These are phyloP conservation scores for Denticeps clupeoides DNA, from an alignment of 2,797 vertebrate genomes.

Conservation along the genomic window DNA sequence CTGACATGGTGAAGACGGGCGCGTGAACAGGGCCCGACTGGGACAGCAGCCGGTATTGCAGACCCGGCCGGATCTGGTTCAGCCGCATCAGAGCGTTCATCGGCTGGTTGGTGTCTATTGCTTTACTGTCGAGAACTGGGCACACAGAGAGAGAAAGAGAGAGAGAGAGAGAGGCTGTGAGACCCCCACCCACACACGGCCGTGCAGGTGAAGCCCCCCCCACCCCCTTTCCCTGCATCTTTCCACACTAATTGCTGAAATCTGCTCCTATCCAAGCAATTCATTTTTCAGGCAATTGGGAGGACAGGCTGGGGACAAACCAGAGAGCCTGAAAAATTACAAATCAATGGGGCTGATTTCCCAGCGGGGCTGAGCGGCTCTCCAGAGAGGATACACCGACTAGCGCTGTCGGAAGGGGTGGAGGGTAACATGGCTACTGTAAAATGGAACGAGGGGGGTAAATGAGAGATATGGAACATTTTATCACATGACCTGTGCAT, in stretches of 20 bases:
- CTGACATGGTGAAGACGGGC: conserved; percentile 98
- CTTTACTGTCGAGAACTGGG: conserved; percentile 93
- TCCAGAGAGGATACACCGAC: conserved; percentile 11
- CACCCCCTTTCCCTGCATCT: neutral
- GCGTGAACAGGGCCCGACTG: conserved; percentile 97
- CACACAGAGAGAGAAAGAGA: conserved; percentile 11
- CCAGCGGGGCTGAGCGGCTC: conserved; percentile 22
- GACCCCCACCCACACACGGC: no score
- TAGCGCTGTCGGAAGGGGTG: conserved; percentile 7
- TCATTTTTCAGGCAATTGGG: conserved; percentile 3
- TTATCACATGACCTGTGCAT: no score
- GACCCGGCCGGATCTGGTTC: conserved; percentile 96
- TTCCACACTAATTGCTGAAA: conserved; percentile 8
- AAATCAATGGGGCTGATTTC: conserved; percentile 57
- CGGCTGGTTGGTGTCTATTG: conserved; percentile 89
- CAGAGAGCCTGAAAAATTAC: conserved; percentile 38
- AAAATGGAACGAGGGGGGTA: neutral
- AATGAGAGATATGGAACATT: no score
- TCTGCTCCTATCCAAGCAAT: conserved; percentile 9
- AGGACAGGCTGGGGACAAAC: conserved; percentile 3
- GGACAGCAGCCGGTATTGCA: conserved; percentile 96
- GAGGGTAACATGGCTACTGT: conserved; percentile 17
- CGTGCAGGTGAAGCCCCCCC: no score
- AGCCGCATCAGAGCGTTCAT: conserved; percentile 98
- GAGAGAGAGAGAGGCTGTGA: neutral